A percentile compares a stretch with the other conserved stretches of the same genome.
Evolutionary conservation across 2,113 vertebrate species (phyloP).

Genomic region (Willisornis vidua): DNA sequence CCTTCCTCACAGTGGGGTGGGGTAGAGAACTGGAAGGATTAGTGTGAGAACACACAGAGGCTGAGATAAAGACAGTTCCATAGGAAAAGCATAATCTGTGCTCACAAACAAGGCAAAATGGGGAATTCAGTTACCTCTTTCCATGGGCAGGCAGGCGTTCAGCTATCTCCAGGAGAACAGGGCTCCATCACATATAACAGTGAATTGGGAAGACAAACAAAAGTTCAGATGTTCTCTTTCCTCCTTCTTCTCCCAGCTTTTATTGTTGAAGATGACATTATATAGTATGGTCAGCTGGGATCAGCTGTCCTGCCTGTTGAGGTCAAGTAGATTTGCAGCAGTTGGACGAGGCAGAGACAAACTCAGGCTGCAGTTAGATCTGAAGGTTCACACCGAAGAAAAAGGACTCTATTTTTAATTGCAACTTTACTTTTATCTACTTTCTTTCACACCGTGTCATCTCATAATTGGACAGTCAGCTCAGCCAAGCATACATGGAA

Average conservation of each 20-base stretch:
- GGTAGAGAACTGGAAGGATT: background rate
- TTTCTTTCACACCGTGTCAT: too few species aligned
- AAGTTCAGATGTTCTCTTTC: background rate
- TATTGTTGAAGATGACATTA: background rate
- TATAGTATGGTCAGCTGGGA: background rate
- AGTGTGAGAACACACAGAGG: background rate
- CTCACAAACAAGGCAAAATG: background rate
- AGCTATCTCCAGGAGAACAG: background rate
- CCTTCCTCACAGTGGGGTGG: background rate
- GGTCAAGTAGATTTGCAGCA: too few species aligned
- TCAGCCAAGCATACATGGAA: too few species aligned
- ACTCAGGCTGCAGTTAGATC: too few species aligned
- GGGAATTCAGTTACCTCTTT: background rate
- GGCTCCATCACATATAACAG: fast-evolving
- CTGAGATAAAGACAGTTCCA: background rate
- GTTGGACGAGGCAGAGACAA: too few species aligned
- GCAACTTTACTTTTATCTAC: too few species aligned
- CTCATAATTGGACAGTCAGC: too few species aligned
- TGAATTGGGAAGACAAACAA: background rate
- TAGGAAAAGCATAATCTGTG: background rate
- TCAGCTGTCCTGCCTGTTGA: background rate
- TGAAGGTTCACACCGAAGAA: too few species aligned
- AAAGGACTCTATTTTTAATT: too few species aligned
- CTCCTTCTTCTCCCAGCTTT: background rate
- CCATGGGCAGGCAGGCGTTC: background rate